A percentile compares a stretch with the other conserved stretches of the same genome.
Evolutionary conservation across 1,140 invertebrate genomes (phyloP).

Genomic region (Scaptomyza montana): DNA sequence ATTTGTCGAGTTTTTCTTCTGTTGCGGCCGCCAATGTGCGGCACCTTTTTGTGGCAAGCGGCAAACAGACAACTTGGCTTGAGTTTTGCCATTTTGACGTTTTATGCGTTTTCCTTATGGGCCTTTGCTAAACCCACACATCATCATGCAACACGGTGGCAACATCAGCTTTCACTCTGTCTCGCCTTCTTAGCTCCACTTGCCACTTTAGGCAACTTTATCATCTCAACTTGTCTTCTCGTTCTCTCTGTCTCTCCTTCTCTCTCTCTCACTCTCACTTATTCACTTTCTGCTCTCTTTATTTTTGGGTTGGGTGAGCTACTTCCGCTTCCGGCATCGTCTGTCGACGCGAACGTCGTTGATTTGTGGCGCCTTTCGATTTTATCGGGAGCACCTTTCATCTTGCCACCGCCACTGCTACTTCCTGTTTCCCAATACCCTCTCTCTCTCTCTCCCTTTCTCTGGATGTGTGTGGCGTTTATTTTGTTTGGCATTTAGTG

Average conservation of each 20-base stretch:
- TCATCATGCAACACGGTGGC: constrained; percentile 21
- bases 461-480: constrained; percentile 11
- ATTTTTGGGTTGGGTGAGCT: constrained; percentile 22
- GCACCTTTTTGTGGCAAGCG: constrained; percentile 24
- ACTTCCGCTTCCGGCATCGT: constrained; percentile 62
- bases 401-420: constrained; percentile 5
- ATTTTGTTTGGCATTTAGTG: constrained; percentile 67
- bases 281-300: background rate
- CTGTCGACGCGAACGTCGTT: constrained; percentile 43
- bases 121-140: constrained; percentile 22
- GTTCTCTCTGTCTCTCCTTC: background rate
- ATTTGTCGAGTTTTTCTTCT: constrained; percentile 40
- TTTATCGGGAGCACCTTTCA: constrained; percentile 29
- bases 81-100: constrained; percentile 68
- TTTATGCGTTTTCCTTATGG: constrained; percentile 61
- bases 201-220: constrained; percentile 47
- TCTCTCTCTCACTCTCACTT: background rate
- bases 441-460: background rate
- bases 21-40: constrained; percentile 20
- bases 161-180: background rate
- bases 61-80: constrained; percentile 52
- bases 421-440: background rate
- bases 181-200: constrained; percentile 46
- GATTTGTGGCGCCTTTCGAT: constrained; percentile 64
- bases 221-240: constrained; percentile 36